Evolutionary conservation across 1,140 invertebrate species (phyloP), one percentile per base, ranked within the genome.

Genomic region (Venturia canescens): DNA sequence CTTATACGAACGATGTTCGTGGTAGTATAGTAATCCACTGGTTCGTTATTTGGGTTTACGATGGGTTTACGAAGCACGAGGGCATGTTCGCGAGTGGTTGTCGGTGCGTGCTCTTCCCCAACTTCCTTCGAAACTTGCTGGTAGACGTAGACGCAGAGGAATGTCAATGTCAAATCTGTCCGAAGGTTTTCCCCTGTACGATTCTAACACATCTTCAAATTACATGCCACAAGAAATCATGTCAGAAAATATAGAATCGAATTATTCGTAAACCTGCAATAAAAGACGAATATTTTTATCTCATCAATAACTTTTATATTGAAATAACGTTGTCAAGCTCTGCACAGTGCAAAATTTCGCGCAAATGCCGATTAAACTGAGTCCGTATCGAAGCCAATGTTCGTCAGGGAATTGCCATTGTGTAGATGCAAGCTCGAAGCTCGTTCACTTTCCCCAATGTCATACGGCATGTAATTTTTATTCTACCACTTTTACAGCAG

Each of bases 1-100:
- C 75, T 31, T 44, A 69, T 69, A 26, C 29, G 60, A 26, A 66
- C 57, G 18, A 76, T 63, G 75, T 77, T 77, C 75, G 15, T 34
- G 21, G 75, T 34, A 66, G 44, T 66, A 34, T 66, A 38, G 75
- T 77, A 66, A 77, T 77, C 75, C 57, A 77, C 75, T 77, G 75
- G 57, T 23, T 66, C 57, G 75, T 69, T 69, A 50, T 63, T 66
- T 21, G 34, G 75, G 57, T 48, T 77, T 66, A 77, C 31, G 57
- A n/a, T 77, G 31, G 75, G 21, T 31, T n/a, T 31, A 21, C 16
- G 29, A 18, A 0, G 31, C 29, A 63, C n/a, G 34, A 60, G 75
- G 38, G 75, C 75, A 57, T 77, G 31, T 77, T 77, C 31, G 60
- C 31, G 57, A 34, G 16, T 44, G 60, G 75, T 44, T 23, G 57